Conservation (phyloP, 2,888 invertebrate species). For the Agriopis aurantiaria region DNA sequence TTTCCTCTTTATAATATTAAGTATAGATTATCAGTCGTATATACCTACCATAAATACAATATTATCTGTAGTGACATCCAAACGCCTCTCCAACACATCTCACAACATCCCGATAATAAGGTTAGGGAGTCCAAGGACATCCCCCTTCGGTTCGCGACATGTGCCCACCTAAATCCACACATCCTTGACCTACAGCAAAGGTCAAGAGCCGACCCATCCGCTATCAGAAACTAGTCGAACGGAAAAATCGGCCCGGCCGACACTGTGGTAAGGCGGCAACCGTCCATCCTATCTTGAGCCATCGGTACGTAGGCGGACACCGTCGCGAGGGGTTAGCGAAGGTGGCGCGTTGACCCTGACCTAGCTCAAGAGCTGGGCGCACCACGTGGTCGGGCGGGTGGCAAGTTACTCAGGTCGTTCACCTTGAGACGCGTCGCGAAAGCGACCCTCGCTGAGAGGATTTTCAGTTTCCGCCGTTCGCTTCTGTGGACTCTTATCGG, state of each 20-base stretch:
- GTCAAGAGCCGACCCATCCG: slow-evolving; percentile 69
- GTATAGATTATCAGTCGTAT: too few species aligned
- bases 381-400: slow-evolving; percentile 82
- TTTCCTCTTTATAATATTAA: too few species aligned
- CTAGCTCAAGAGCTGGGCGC: slow-evolving; percentile 82
- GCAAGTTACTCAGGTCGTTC: slow-evolving; percentile 76
- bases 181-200: slow-evolving; percentile 75
- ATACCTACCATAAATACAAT: not conserved
- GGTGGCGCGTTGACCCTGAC: slow-evolving; percentile 78
- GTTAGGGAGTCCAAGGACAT: slow-evolving; percentile 32
- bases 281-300: slow-evolving; percentile 57
- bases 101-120: not conserved
- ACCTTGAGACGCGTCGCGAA: slow-evolving; percentile 77
- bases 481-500: slow-evolving; percentile 24
- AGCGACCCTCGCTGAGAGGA: slow-evolving; percentile 59
- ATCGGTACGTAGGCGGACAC: slow-evolving; percentile 33
- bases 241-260: slow-evolving; percentile 74
- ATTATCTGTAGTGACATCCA: not conserved
- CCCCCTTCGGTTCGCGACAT: slow-evolving; percentile 28
- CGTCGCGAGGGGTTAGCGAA: slow-evolving; percentile 59
- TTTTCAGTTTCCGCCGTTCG: slow-evolving; percentile 40
- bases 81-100: not conserved
- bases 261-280: slow-evolving; percentile 60
- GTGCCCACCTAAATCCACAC: slow-evolving; percentile 48
- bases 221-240: slow-evolving; percentile 79